Evolutionary conservation across 2,113 vertebrate species (phyloP).

Genomic region (Thamnaconus septentrionalis): DNA sequence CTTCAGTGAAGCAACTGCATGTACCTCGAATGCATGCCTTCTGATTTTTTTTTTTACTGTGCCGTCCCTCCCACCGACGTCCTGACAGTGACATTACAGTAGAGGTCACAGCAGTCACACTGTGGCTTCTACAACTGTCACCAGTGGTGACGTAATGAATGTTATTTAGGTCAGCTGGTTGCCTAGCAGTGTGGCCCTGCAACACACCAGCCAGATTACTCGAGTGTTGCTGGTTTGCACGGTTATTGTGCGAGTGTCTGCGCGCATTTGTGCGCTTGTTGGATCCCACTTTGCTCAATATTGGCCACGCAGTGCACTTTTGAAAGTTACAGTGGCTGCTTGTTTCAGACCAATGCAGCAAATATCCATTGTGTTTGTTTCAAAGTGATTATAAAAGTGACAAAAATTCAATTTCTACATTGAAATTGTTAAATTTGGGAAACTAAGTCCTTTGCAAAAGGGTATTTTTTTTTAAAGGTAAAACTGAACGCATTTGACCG

Average conservation of each 20-base stretch:
- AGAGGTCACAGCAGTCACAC: slow-evolving; percentile 63
- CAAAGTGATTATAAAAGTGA: no score
- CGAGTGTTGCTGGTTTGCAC: slow-evolving; percentile 53
- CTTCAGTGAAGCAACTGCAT: slow-evolving; percentile 23
- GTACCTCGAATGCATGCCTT: slow-evolving; percentile 12
- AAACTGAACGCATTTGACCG: no score
- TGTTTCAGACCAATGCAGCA: no score
- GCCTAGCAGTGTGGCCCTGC: slow-evolving; percentile 67
- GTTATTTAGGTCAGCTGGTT: slow-evolving; percentile 77
- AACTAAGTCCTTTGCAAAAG: no score
- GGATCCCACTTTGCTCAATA: not conserved
- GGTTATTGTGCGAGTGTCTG: slow-evolving; percentile 18
- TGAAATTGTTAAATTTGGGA: no score
- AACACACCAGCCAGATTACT: slow-evolving; percentile 64
- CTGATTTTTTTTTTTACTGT: not conserved
- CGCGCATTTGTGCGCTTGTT: not conserved
- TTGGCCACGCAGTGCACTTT: not conserved
- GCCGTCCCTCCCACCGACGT: not conserved
- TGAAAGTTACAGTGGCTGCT: no score
- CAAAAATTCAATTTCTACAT: no score
- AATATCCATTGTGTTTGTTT: no score
- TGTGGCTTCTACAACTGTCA: slow-evolving; percentile 61
- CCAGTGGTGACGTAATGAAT: slow-evolving; percentile 62
- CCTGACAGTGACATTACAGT: slow-evolving; percentile 57
- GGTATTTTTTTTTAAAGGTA: no score